Base-by-base conservation (phyloP, 2,797 vertebrate species). In the Cuculus canorus region DNA sequence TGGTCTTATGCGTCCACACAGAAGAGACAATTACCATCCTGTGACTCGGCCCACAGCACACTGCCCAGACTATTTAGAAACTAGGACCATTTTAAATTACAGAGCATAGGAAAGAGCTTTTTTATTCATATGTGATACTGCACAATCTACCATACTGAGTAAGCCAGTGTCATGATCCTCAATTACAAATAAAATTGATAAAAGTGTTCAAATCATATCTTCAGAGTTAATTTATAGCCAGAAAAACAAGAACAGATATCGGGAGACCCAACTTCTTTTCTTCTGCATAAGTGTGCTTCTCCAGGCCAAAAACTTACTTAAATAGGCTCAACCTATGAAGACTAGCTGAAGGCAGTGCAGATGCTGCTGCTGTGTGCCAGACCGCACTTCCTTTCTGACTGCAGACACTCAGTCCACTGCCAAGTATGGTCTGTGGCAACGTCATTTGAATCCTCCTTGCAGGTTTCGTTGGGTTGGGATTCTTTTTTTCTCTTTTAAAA, bases 101-200 rank as follows among this genome's bases (percentile, higher is more conserved):
- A 76, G 53, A 61, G 39, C 43, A 47, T 18, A 65, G 33, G 14
- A 76, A 72, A 83, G 54, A 68, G 13, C 4, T 80, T 82, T 88
- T 65, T 21, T 91, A 61, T 63, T 90, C 1, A 2, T 28, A 37
- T 1, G 7, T 0, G 0, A n/a, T 64, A 33, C 45, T 37, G 19
- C 41, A 63, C 17, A 59, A 13, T 24, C 47, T 79, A 39, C 43
- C 43, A 27, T 17, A 23, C 7, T 0, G 1, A 90, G 25, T 47
- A n/a, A 68, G 56, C 17, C 47, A 68, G 35, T n/a, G 23, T 17
- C 25, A 4, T 6, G 7, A 28, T 72, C 28, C 30, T 84, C 45
- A 80, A 70, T 14, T 11, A 57, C 11, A 73, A 69, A 57, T 56
- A 13, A 53, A 88, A 25, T 47, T 30, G 35, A 15, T 33, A 32